Conservation (phyloP, 2,888 invertebrate species). For the Chaitophorus viminalis region DNA sequence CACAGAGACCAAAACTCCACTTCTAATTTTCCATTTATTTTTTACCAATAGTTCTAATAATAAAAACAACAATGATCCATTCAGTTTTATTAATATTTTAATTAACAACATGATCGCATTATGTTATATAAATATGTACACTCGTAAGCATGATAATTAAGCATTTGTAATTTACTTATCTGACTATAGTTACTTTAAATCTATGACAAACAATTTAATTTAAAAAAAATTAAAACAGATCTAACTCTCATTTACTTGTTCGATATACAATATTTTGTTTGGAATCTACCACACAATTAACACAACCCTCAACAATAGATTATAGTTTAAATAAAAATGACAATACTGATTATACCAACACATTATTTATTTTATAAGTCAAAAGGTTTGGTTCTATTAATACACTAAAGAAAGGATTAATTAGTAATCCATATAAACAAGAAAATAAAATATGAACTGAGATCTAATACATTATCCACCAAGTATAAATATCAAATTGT, state of each 20-base stretch:
- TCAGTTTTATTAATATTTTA: constrained; percentile 22
- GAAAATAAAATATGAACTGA: constrained; percentile 32
- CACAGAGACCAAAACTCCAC: too few relatives aligned
- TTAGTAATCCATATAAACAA: constrained; percentile 7
- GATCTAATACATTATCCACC: constrained; percentile 31
- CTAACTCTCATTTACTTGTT: not conserved
- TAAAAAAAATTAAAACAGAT: not conserved
- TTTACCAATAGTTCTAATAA: not conserved
- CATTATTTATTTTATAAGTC: constrained; percentile 3
- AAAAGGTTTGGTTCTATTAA: constrained; percentile 9
- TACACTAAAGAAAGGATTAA: constrained; percentile 22
- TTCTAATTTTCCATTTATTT: not conserved
- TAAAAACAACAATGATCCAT: not conserved
- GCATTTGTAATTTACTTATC: constrained; percentile 12
- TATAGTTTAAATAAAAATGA: constrained; percentile 10
- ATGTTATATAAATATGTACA: not conserved
- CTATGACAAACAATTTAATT: not conserved
- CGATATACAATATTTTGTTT: not conserved
- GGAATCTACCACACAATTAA: not conserved
- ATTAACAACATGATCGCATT: constrained; percentile 25
- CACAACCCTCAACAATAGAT: constrained; percentile 4
- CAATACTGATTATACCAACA: not conserved
- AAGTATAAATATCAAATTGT: constrained; percentile 25
- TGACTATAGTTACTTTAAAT: constrained; percentile 32
- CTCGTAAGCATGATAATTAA: not conserved